Evolutionary conservation across 2,888 invertebrate species (phyloP), one percentile per base, ranked within the genome.

Genomic region (Acrobasis consociella): DNA sequence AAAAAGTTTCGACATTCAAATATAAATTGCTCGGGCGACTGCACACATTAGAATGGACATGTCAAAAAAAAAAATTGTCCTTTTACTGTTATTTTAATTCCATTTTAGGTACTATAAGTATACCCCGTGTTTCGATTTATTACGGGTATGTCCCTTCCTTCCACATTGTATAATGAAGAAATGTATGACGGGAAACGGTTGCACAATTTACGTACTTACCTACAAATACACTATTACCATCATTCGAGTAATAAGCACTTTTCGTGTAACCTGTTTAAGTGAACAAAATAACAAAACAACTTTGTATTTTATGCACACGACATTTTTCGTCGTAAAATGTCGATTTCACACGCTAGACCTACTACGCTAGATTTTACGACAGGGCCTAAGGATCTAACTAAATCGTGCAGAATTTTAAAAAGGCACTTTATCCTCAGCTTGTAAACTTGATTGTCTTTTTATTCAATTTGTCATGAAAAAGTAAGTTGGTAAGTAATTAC

Each of bases 251-350:
- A 31, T 13, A 46, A 46, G 46, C n/a, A 46, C 46, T n/a, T 46
- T 46, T 46, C 46, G 46, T n/a, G n/a, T 46, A 13, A 46, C 46
- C 10, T 51, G 22, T 51, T 10, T 51, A 17, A 11, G 46, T 46
- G 46, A 1, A n/a, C 46, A 11, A 46, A 5, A 51, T 22, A 17
- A 15, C 38, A 55, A 13, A n/a, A 15, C 42, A 56, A 56, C 56
- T 56, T 56, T 56, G 56, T 56, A 56, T 56, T 56, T 56, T 15
- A 56, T 56, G 42, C 5, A 42, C n/a, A 55, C 53, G 9, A 37
- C 9, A 15, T 38, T 38, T 42, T 16, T 11, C 56, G 11, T 56
- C 39, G 42, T 56, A 56, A 56, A 56, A 17, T 17, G 31, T 22
- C 5, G 13, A 22, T 31, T 52, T 22, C 10, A 22, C 22, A 22